phyloP scores from a whole-genome alignment of 1,140 invertebrate species.

The Mycetomoellerius zeteki region DNA sequence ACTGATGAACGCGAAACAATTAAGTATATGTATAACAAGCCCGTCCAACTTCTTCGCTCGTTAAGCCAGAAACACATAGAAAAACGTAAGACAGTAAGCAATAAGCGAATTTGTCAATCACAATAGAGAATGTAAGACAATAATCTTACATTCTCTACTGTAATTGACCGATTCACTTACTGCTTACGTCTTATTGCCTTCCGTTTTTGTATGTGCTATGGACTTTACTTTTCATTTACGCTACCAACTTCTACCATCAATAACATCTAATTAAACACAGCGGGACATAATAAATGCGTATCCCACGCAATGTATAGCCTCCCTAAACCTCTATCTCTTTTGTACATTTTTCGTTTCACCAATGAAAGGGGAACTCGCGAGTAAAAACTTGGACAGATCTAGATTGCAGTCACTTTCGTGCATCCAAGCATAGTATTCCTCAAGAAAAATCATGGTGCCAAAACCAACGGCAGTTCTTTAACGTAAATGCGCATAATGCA shows the following conservation, averaged over 20 bases:
- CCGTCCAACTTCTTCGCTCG: not conserved
- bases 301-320: not conserved
- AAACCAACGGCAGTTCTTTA: constrained; percentile 68
- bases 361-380: not conserved
- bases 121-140: too few relatives aligned
- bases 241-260: not conserved
- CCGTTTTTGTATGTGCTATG: too few relatives aligned
- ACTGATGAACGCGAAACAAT: not conserved
- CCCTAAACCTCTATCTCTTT: not conserved
- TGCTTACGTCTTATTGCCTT: too few relatives aligned
- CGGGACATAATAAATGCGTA: not conserved
- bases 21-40: not conserved
- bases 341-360: not conserved
- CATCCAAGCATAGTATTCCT: not conserved
- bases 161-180: too few relatives aligned
- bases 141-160: too few relatives aligned
- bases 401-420: not conserved
- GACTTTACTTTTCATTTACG: not conserved
- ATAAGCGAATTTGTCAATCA: too few relatives aligned
- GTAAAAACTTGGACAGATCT: not conserved
- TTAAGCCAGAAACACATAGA: not conserved
- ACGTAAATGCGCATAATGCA: constrained; percentile 53
- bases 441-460: constrained; percentile 30
- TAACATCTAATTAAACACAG: not conserved
- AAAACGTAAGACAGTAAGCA: too few relatives aligned